Evolutionary conservation across 2,113 vertebrate genomes (phyloP), one percentile per base, ranked within the genome.

Genomic region (Alexandromys fortis): DNA sequence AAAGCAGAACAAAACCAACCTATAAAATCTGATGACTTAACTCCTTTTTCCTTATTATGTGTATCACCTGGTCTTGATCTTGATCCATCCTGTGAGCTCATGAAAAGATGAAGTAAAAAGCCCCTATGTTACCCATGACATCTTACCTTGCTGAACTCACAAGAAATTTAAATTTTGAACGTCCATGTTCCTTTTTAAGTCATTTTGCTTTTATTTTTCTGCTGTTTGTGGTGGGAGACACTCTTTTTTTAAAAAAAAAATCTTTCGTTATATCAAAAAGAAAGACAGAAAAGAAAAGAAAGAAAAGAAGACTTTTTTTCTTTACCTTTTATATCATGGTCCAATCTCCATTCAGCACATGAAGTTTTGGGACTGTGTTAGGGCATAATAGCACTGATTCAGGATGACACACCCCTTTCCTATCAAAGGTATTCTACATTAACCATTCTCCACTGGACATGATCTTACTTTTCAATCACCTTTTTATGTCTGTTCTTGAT

Each of bases 131-230:
- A 92, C 75, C 70, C 38, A 70, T 96, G 92, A 67, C 65, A 95
- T 89, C 91, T 97, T 93, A 94, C 83, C 88, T 47, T 95, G 92
- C 63, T 85, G 89, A 97, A 94, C 61, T 94, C 52, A 70, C 82
- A 97, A 92, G 75, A 97, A 85, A 97, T 93, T 96, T 96, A 78
- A 94, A 94, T 63, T 94, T 94, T 94, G 86, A 96, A 92, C 72
- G 42, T 95, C 79, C 77, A 63, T 72, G 68, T 12, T 91, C 89
- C 55, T 76, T 95, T 96, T 93, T 9, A 89, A 72, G 6, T 97
- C 70, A 33, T 92, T 97, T 95, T 79, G 2, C 42, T 86, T 96
- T 95, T 47, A 75, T 8, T 85, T 45, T 17, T 55, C 1, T 3
- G 5, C 4, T 16, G 19, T 68, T 58, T 3, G 1, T 35, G 8